Base-by-base conservation (phyloP, 1,140 invertebrate genomes). In the Zaprionus kolodkinae region DNA sequence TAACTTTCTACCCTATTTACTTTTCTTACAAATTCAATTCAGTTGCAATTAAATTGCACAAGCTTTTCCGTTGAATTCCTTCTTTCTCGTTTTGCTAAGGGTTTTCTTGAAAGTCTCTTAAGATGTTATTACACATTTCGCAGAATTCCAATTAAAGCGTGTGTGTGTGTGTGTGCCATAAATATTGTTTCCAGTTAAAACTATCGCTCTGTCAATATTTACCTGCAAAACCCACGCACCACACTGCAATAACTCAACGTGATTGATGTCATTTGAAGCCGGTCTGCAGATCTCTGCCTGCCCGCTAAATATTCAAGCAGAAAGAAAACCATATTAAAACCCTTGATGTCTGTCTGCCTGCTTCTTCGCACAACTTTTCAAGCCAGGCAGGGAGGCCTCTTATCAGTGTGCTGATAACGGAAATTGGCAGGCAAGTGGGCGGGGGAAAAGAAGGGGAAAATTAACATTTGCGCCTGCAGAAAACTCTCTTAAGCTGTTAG, bases 391-490 rank as follows among this genome's bases (percentile, higher is more conserved):
- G 21, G 21, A 21, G 21, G 21, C 21, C 21, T 21, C 72, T 74
- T 74, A 70, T 74, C 72, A 70, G 59, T 74, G 56, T 70, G n/a
- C n/a, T n/a, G 72, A 70, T 70, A 74, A 63, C 57, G 57, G 59
- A 73, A 73, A 69, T 68, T 61, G 50, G 7, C 30, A 73, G 52
- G 43, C 45, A 4, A 33, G 17, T 52, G 12, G 7, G 38, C 35
- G 35, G 50, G 21, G n/a, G n/a, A n/a, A n/a, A 21, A 21, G 21
- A 21, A 2, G 2, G 21, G 21, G 21, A 21, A 21, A 2, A 45
- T 15, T 30, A 30, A 30, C n/a, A 45, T n/a, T n/a, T 15, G 40
- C 6, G n/a, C 40, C 40, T 30, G 3, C 27, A 6, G 3, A 30
- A 30, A 30, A n/a, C 40, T 45, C 40, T 45, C 40, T 45, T 45